Evolutionary conservation across 2,888 invertebrate genomes (phyloP), one percentile per base, ranked within the genome.

Genomic region (Apodemia hepburni): DNA sequence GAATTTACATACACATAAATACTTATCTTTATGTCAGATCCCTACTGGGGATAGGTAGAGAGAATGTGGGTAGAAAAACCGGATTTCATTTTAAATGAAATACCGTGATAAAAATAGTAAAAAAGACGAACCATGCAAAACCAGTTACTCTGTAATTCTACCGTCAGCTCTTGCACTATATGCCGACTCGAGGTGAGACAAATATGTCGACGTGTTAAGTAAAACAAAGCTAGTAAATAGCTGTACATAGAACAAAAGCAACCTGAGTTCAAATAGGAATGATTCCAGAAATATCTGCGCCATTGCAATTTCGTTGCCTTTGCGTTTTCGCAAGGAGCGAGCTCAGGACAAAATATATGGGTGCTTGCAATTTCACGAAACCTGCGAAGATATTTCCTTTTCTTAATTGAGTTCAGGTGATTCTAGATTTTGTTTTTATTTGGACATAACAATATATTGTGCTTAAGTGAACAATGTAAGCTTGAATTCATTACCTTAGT

Each of bases 261-360:
- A 61, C 62, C 65, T 60, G 59, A 67, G 62, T 59, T 64, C 59
- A 64, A 64, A 62, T 59, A 58, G 59, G 60, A 67, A 65, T 62
- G 63, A 57, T 64, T 59, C 59, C 49, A 59, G 66, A 62, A 63
- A 59, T 60, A 64, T 65, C 60, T 61, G 61, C 58, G 35, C 54
- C 42, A 47, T 64, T 45, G 17, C 58, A 54, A 58, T 61, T 58
- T 58, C 54, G 54, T 58, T 61, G 29, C 27, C 27, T 61, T 57
- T 57, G 42, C 42, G 42, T 42, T 42, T 42, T 42, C 42, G 35
- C 58, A 58, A 58, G 58, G 47, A 47, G 49, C 51, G 51, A 51
- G 61, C 22, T 61, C 33, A 35, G n/a, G 29, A 47, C 35, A 18
- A 51, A 51, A 18, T 51, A 51, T 61, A 61, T 18, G 35, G 18